phyloP scores from a whole-genome alignment of 2,888 invertebrate genomes.

The Nesidiocoris tenuis region DNA sequence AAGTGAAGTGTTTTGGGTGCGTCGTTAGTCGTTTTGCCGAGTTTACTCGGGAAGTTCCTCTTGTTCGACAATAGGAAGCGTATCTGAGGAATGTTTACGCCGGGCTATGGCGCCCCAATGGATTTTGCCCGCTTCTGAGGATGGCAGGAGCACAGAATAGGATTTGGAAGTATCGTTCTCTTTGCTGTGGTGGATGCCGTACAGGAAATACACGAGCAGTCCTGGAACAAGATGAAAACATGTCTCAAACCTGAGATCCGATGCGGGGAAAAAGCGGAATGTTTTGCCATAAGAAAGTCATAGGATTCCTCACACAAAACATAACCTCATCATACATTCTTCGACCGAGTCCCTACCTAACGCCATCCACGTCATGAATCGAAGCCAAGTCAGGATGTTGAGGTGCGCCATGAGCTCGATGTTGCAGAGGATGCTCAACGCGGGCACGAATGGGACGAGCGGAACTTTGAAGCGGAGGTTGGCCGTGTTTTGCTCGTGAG shows the following conservation, averaged over 20 bases:
- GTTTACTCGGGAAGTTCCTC: slow-evolving; percentile 50
- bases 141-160: slow-evolving; percentile 67
- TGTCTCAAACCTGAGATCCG: too few species aligned
- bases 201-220: slow-evolving; percentile 76
- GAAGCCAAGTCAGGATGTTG: slow-evolving; percentile 76
- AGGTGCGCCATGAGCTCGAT: slow-evolving; percentile 80
- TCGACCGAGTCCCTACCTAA: slow-evolving; percentile 65
- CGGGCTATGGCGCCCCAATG: slow-evolving; percentile 60
- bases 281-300: too few species aligned
- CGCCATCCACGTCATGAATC: slow-evolving; percentile 84
- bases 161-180: slow-evolving; percentile 64
- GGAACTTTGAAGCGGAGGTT: slow-evolving; percentile 77
- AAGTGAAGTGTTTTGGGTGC: neutral
- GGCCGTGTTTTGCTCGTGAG: slow-evolving; percentile 72
- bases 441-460: slow-evolving; percentile 75
- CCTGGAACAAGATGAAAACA: slow-evolving; percentile 58
- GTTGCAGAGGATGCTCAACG: slow-evolving; percentile 76
- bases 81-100: slow-evolving; percentile 50
- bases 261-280: too few species aligned
- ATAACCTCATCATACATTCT: too few species aligned
- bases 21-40: neutral
- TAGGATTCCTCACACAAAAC: too few species aligned
- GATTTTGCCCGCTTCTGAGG: slow-evolving; percentile 63
- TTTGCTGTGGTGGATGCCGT: slow-evolving; percentile 83
- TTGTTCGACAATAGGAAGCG: slow-evolving; percentile 51